phyloP scores from a whole-genome alignment of 2,113 vertebrate species.

The Phaethornis superciliosus region DNA sequence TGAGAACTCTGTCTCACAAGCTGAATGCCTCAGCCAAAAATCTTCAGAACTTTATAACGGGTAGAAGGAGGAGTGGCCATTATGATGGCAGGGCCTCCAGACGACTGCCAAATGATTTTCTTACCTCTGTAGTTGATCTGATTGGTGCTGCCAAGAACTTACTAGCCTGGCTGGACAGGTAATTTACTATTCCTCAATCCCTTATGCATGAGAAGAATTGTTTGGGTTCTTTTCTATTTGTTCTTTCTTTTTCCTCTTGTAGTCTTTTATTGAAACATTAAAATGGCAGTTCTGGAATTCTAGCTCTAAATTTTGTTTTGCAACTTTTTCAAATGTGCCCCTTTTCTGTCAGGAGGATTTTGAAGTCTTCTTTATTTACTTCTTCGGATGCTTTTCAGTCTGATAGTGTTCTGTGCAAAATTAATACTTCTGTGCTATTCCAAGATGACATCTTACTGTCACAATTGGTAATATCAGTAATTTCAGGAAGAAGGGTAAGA shows the following conservation, averaged over 20 bases:
- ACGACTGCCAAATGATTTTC: slow-evolving; percentile 87
- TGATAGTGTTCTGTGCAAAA: neutral
- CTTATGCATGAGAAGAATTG: neutral
- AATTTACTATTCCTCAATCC: neutral
- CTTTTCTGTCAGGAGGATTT: neutral
- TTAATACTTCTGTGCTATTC: neutral
- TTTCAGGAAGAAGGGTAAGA: neutral
- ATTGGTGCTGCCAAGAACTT: slow-evolving; percentile 91
- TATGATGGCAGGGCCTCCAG: slow-evolving; percentile 87
- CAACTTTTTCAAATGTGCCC: neutral
- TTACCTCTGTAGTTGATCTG: slow-evolving; percentile 90
- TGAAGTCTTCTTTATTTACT: neutral
- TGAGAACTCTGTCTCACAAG: slow-evolving; percentile 89
- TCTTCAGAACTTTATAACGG: slow-evolving; percentile 91
- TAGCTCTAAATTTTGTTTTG: neutral
- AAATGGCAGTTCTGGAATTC: neutral
- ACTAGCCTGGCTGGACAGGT: slow-evolving; percentile 94
- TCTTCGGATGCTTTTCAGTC: neutral
- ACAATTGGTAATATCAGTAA: neutral
- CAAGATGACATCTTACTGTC: neutral
- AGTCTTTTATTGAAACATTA: neutral
- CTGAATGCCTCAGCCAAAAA: slow-evolving; percentile 91
- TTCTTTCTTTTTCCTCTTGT: neutral
- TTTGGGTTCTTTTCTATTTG: neutral
- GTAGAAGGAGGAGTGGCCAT: slow-evolving; percentile 87